phyloP scores from a whole-genome alignment of 2,797 vertebrate genomes.

The Paratrypauchen microcephalus region DNA sequence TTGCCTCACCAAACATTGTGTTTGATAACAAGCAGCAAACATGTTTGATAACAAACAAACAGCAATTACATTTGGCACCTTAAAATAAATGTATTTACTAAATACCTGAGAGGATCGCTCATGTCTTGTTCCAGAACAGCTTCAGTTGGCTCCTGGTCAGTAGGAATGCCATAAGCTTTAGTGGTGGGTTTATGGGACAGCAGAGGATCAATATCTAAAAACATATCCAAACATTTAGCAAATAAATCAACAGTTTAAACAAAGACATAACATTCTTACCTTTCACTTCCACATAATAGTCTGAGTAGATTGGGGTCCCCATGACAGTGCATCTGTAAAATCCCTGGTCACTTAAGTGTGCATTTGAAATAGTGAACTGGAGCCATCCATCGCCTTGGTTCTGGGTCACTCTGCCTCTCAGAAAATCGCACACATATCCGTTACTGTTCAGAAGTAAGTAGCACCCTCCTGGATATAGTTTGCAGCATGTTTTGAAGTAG shows the following conservation, averaged over 20 bases:
- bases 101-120: constrained; percentile 41
- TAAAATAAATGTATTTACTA: not conserved
- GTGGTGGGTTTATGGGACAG: constrained; percentile 34
- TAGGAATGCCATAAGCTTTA: constrained; percentile 20
- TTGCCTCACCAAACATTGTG: too few species aligned
- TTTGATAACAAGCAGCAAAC: too few species aligned
- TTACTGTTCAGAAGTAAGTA: constrained; percentile 56
- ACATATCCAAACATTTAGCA: not conserved
- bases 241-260: not conserved
- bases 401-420: constrained; percentile 61
- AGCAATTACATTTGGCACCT: not conserved
- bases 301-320: constrained; percentile 41
- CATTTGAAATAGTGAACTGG: constrained; percentile 65
- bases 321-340: constrained; percentile 68
- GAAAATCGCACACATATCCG: constrained; percentile 42
- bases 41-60: too few species aligned
- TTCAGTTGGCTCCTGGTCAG: constrained; percentile 26
- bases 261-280: constrained; percentile 52
- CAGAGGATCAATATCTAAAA: constrained; percentile 35
- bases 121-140: constrained; percentile 36
- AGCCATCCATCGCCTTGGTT: constrained; percentile 51
- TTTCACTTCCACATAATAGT: constrained; percentile 55
- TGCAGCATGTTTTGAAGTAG: constrained; percentile 67
- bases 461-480: constrained; percentile 48
- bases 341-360: constrained; percentile 57